A percentile compares a stretch with the other conserved stretches of the same genome.
Evolutionary conservation across 2,888 invertebrate genomes (phyloP).

Genomic region (Dorcus parallelipipedus): DNA sequence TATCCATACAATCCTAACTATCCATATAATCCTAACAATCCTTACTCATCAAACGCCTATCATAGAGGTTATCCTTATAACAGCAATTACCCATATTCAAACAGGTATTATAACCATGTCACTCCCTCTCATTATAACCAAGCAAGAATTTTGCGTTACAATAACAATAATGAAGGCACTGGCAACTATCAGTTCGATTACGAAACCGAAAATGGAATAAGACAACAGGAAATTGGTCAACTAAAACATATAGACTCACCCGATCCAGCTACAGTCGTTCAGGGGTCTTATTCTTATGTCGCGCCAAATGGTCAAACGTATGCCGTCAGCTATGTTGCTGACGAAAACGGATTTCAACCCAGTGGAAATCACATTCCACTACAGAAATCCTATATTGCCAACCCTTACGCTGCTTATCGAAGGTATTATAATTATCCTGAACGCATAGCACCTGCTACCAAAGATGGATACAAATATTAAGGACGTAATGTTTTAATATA

Average conservation of each 20-base stretch:
- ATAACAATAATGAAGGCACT: slow-evolving; percentile 48
- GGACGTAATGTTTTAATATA: no score
- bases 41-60: no score
- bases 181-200: slow-evolving; percentile 51
- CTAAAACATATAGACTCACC: slow-evolving; percentile 47
- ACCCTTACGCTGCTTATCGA: no score
- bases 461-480: no score
- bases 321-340: slow-evolving; percentile 51
- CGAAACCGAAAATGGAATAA: slow-evolving; percentile 51
- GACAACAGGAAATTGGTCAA: slow-evolving; percentile 46
- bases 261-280: slow-evolving; percentile 45
- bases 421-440: no score
- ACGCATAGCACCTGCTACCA: no score
- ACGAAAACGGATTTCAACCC: slow-evolving; percentile 51
- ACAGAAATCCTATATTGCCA: no score
- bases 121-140: background rate
- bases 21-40: no score
- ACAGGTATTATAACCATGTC: no score
- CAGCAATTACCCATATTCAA: no score
- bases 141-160: slow-evolving; percentile 40
- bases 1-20: no score
- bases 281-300: slow-evolving; percentile 52
- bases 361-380: slow-evolving; percentile 14
- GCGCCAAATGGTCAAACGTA: slow-evolving; percentile 52
- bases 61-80: no score